Evolutionary conservation across 1,140 invertebrate species (phyloP), one percentile per base, ranked within the genome.

Genomic region (Samia ricini): DNA sequence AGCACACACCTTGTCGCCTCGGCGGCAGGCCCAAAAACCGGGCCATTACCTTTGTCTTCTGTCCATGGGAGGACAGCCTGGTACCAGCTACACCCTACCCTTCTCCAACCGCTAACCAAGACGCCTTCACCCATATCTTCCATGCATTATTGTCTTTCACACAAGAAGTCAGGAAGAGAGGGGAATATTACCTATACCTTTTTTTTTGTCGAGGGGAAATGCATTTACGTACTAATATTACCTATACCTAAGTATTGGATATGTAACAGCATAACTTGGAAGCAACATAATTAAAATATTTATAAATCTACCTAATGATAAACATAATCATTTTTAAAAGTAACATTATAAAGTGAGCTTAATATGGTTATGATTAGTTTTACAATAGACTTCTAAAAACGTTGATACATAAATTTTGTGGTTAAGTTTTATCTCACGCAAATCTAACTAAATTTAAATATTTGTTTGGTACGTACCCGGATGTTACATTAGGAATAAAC

Each of bases 201-300:
- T n/a, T n/a, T n/a, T n/a, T n/a, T n/a, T n/a, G n/a, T n/a, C n/a
- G n/a, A n/a, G n/a, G 8, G 8, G 8, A 26, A 26, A 4, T 4
- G 8, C 26, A 15, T 42, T 4, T 15, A 42, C 12, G 3, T 15
- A 12, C 33, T 15, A 42, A 10, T 10, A 42, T 42, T 12, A 7
- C 33, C 1, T 15, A 42, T 4, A 12, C 33, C n/a, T 42, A 42
- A 15, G 10, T 42, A n/a, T n/a, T 42, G 1, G 4, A 8, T 12
- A 1, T 42, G 4, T 12, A 12, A 42, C n/a, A 42, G 10, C 33
- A 42, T 29, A 1, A 29, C 10, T 29, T 42, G n/a, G 10, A 42
- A 42, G 33, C 12, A 42, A 42, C n/a, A 42, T 42, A 42, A 42
- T 42, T 42, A 42, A n/a, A 42, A 42, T 42, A 42, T 42, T 42